Conservation (phyloP, 2,113 vertebrate genomes). For the Hydrolagus affinis region DNA sequence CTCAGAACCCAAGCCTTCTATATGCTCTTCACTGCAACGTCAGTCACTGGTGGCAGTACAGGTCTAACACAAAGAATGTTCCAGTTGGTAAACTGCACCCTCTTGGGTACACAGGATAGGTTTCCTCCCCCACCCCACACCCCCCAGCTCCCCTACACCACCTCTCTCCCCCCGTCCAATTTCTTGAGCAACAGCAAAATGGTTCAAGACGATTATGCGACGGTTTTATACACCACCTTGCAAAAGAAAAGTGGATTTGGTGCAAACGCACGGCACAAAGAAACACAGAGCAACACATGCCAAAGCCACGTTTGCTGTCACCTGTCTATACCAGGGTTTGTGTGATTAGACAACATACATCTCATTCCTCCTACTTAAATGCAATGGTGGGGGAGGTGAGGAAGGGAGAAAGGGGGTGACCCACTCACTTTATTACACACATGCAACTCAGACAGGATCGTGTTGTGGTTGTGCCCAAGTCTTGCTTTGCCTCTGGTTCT, state of each 20-base stretch:
- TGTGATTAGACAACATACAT: slow-evolving; percentile 8
- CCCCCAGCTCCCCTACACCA: no score
- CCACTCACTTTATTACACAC: background rate
- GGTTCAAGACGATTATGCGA: background rate
- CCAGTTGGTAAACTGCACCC: no score
- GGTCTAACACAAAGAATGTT: no score
- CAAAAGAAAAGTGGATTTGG: slow-evolving; percentile 4
- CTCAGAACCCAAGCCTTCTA: no score
- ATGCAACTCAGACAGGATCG: background rate
- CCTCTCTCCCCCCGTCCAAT: slow-evolving; percentile 1
- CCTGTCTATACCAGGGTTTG: background rate
- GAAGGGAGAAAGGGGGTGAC: no score
- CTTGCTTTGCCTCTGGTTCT: background rate
- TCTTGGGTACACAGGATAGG: no score
- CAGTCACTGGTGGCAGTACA: no score
- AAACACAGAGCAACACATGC: background rate
- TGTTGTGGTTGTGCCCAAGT: background rate
- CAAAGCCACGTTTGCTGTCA: background rate
- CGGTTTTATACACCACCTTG: background rate
- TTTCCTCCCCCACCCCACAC: no score
- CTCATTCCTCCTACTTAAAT: slow-evolving; percentile 5
- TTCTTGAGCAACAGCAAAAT: background rate
- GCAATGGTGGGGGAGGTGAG: no score
- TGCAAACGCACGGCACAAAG: background rate
- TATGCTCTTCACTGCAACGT: no score